Evolutionary conservation across 2,113 vertebrate species (phyloP).

Genomic region (Anolis sagrei): DNA sequence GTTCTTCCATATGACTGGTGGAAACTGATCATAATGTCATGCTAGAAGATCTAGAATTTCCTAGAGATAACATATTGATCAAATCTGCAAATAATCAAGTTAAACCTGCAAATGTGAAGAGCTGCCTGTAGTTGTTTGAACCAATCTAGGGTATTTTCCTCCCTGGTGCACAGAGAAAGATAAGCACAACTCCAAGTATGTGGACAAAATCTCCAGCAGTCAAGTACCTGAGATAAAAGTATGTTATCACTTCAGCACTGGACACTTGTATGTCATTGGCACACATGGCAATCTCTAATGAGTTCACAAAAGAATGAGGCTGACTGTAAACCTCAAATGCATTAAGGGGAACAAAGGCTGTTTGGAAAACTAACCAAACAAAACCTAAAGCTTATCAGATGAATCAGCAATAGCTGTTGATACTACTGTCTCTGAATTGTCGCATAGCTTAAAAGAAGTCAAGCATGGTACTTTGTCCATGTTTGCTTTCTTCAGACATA

Average conservation of each 20-base stretch:
- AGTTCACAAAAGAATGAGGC: neutral
- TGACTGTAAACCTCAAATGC: neutral
- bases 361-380: neutral
- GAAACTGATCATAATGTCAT: no score
- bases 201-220: neutral
- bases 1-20: no score
- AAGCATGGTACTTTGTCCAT: neutral
- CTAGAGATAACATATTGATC: no score
- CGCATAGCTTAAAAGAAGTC: neutral
- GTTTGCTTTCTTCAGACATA: neutral
- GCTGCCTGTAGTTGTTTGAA: neutral
- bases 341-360: neutral
- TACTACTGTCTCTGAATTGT: neutral
- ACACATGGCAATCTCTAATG: neutral
- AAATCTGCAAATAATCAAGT: no score
- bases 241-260: neutral
- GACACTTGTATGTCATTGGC: neutral
- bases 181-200: neutral
- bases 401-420: neutral
- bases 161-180: neutral
- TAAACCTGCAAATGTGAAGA: no score
- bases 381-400: neutral
- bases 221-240: neutral
- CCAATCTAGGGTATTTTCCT: neutral
- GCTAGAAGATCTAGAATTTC: no score